Percentiles rank a stretch among this genome's conserved stretches.
Conservation (phyloP, 2,888 invertebrate species). For the Dastarcus helophoroides region DNA sequence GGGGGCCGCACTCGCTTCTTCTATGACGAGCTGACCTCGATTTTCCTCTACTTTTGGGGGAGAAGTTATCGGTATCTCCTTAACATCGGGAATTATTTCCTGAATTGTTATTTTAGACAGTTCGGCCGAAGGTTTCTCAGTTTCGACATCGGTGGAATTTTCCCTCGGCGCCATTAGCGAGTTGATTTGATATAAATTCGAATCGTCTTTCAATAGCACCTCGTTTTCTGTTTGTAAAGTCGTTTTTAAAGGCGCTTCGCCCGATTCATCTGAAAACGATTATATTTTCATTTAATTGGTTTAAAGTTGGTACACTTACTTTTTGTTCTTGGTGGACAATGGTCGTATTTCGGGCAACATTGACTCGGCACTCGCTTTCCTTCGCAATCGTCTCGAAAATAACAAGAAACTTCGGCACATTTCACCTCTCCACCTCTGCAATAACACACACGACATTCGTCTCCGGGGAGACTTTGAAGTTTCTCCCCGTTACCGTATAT, state of each 20-base stretch:
- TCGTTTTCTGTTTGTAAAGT: too few relatives aligned
- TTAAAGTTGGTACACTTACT: too few relatives aligned
- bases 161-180: too few relatives aligned
- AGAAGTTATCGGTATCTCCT: slow-evolving; percentile 32
- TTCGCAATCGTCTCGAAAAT: slow-evolving; percentile 62
- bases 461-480: slow-evolving; percentile 52
- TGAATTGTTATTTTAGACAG: slow-evolving; percentile 41
- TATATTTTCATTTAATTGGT: background rate
- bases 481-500: slow-evolving; percentile 67
- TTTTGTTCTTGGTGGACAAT: slow-evolving; percentile 65
- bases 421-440: slow-evolving; percentile 70
- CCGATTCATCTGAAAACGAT: slow-evolving; percentile 1
- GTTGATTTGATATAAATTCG: too few relatives aligned
- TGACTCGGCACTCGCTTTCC: slow-evolving; percentile 60
- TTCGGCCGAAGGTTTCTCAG: too few relatives aligned
- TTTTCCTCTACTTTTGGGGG: slow-evolving; percentile 22
- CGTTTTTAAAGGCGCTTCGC: too few relatives aligned
- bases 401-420: slow-evolving; percentile 67
- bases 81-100: slow-evolving; percentile 45
- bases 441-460: slow-evolving; percentile 70
- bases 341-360: slow-evolving; percentile 73
- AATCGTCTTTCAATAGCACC: too few relatives aligned
- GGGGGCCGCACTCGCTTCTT: slow-evolving; percentile 22
- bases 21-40: slow-evolving; percentile 22
- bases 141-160: too few relatives aligned